Percentiles rank a stretch among this genome's conserved stretches.
Evolutionary conservation across 2,888 invertebrate genomes (phyloP).

Genomic region (Cheilosia pagana): DNA sequence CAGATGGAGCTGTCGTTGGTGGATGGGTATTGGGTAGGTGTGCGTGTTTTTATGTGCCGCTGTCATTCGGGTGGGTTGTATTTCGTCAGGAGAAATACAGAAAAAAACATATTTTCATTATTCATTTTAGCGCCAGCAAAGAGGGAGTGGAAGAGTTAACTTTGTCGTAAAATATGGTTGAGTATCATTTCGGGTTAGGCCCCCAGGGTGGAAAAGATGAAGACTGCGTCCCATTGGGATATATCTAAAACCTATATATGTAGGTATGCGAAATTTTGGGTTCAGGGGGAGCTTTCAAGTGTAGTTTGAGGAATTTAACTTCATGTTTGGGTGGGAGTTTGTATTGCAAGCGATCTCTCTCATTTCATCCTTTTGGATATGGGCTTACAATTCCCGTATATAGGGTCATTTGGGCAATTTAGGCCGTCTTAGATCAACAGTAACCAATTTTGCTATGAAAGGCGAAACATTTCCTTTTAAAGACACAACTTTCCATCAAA

Average conservation of each 20-base stretch:
- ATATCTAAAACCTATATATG: too few species aligned
- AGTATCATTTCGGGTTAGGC: slow-evolving; percentile 13
- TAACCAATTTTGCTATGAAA: too few species aligned
- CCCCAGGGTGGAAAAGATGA: slow-evolving; percentile 10
- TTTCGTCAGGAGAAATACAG: slow-evolving; percentile 33
- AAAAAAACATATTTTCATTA: slow-evolving; percentile 50
- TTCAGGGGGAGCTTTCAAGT: not conserved
- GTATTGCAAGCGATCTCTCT: not conserved
- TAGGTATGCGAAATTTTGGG: slow-evolving; percentile 7
- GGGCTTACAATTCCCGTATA: too few species aligned
- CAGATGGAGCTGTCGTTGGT: slow-evolving; percentile 2
- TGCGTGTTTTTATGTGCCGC: not conserved
- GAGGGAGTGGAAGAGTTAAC: slow-evolving; percentile 31
- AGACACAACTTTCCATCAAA: too few species aligned
- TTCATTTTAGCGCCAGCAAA: slow-evolving; percentile 20
- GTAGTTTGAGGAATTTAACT: not conserved
- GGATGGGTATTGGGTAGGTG: not conserved
- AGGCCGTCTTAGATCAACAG: too few species aligned
- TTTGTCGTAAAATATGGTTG: slow-evolving; percentile 40
- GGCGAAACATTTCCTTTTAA: too few species aligned
- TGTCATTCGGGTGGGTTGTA: slow-evolving; percentile 17
- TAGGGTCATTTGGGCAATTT: too few species aligned
- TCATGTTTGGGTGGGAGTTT: not conserved
- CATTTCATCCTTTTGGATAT: too few species aligned
- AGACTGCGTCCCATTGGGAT: not conserved